Conservation (phyloP, 2,113 vertebrate species). For the Muntiacus muntjak region DNA sequence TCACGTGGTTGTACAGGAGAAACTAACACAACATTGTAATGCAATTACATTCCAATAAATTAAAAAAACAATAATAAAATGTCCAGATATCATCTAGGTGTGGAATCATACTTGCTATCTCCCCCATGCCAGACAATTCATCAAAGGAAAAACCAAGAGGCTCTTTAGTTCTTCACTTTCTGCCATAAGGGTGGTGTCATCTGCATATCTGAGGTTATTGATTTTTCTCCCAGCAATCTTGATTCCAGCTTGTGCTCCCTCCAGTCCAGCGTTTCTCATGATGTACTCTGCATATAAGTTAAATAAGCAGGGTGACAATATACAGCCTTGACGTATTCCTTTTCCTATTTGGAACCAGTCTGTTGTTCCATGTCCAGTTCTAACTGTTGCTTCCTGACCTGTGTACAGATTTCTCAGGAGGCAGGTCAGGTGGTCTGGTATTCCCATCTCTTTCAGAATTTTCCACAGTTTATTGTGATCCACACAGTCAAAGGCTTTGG, state of each 20-base stretch:
- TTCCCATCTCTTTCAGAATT: not conserved
- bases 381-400: not conserved
- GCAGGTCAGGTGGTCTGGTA: not conserved
- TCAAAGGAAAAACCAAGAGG: not conserved
- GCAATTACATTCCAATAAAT: not conserved
- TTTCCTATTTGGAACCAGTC: not conserved
- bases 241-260: not conserved
- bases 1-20: not conserved
- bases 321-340: not conserved
- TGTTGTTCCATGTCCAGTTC: not conserved
- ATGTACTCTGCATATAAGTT: not conserved
- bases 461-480: not conserved
- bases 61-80: not conserved
- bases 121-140: not conserved
- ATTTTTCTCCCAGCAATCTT: not conserved
- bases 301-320: not conserved
- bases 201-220: not conserved
- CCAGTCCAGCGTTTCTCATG: not conserved
- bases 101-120: not conserved
- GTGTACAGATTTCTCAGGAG: not conserved
- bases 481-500: not conserved
- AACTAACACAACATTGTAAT: not conserved
- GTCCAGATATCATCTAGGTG: not conserved
- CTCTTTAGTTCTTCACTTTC: not conserved
- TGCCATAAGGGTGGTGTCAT: not conserved